These are phyloP conservation scores for Spinibarbus caldwelli DNA, from an alignment of 2,797 vertebrate genomes.

Conservation along the genomic window DNA sequence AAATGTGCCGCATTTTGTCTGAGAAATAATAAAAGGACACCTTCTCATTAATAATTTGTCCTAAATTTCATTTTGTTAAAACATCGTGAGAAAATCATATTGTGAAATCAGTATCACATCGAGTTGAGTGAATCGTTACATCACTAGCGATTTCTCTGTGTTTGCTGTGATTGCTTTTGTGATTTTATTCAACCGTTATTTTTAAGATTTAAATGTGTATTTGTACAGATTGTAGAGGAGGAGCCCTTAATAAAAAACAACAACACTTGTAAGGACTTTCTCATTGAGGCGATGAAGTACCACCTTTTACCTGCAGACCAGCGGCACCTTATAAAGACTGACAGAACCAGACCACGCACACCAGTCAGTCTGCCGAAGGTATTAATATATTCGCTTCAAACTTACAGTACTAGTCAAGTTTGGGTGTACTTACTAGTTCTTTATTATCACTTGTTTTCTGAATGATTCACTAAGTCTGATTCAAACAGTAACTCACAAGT, in stretches of 20 bases:
- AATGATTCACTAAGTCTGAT: not conserved
- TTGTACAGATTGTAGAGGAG: constrained; percentile 91
- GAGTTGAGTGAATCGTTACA: not conserved
- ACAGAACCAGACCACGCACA: constrained; percentile 92
- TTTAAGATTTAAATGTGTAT: not conserved
- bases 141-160: not conserved
- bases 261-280: constrained; percentile 97
- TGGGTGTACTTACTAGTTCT: not conserved
- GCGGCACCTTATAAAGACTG: constrained; percentile 93
- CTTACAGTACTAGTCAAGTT: not conserved
- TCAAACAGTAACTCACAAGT: not conserved
- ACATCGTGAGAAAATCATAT: too few relatives aligned
- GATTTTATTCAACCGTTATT: not conserved
- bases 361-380: constrained; percentile 96
- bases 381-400: constrained; percentile 10
- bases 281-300: constrained; percentile 98
- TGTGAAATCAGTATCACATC: not conserved
- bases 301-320: constrained; percentile 95
- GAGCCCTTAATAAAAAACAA: constrained; percentile 98
- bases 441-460: not conserved
- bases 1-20: too few relatives aligned
- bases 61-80: too few relatives aligned
- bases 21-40: too few relatives aligned
- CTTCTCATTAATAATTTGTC: too few relatives aligned
- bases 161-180: not conserved